Percentiles rank a stretch among this genome's conserved stretches.
Evolutionary conservation across 2,888 invertebrate species (phyloP).

Genomic region (Himalopsyche anomala): DNA sequence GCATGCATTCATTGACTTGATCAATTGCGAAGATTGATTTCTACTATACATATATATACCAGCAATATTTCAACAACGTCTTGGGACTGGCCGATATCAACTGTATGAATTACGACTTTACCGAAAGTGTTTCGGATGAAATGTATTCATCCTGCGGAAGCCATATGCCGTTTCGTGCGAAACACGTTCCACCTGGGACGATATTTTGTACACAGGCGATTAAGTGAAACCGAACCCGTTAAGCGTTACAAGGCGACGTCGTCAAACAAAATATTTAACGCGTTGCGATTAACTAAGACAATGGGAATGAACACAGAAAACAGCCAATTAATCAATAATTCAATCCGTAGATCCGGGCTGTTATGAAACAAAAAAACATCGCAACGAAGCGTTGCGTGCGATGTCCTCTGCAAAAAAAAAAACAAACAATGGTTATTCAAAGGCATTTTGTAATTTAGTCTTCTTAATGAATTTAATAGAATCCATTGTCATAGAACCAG

Average conservation of each 20-base stretch:
- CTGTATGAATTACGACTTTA: neutral
- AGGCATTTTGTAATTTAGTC: too few relatives aligned
- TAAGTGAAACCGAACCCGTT: slow-evolving; percentile 2
- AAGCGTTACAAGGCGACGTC: slow-evolving; percentile 16
- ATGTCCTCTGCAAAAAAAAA: neutral
- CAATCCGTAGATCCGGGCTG: neutral
- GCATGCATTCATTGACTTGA: too few relatives aligned
- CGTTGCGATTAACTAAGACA: neutral
- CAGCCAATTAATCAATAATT: neutral
- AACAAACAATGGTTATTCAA: neutral
- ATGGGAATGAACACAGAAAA: slow-evolving; percentile 6
- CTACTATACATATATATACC: too few relatives aligned
- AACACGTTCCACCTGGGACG: slow-evolving; percentile 10
- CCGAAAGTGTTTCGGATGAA: neutral
- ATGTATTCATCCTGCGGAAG: neutral
- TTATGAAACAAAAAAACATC: neutral
- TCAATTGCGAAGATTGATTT: too few relatives aligned
- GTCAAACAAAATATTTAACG: neutral
- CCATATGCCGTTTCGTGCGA: neutral
- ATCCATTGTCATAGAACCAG: too few relatives aligned
- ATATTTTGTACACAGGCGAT: neutral
- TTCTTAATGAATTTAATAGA: too few relatives aligned
- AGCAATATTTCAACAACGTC: too few relatives aligned
- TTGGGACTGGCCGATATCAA: too few relatives aligned
- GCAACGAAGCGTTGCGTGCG: neutral